phyloP scores from a whole-genome alignment of 2,113 vertebrate species.

The Castor canadensis region DNA sequence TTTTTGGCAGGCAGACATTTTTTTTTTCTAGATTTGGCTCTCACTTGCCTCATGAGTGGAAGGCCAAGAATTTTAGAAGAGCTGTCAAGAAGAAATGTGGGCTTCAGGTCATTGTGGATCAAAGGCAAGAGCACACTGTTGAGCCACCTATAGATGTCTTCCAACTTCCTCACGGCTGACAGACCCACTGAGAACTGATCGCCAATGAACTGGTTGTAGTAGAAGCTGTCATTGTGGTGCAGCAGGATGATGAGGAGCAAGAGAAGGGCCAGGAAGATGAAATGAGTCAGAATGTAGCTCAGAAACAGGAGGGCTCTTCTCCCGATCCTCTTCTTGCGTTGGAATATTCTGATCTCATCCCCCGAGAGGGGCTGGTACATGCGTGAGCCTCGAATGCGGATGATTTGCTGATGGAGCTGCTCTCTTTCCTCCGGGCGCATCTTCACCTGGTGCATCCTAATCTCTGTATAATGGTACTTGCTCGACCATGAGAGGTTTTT shows the following conservation, averaged over 20 bases:
- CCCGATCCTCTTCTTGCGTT: conserved; percentile 56
- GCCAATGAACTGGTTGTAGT: conserved; percentile 68
- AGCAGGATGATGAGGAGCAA: conserved; percentile 17
- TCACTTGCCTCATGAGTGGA: conserved; percentile 81
- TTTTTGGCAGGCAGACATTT: conserved; percentile 59
- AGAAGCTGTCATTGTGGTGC: conserved; percentile 57
- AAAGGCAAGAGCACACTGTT: conserved; percentile 58
- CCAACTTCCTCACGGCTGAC: background rate
- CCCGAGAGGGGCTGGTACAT: conserved; percentile 75
- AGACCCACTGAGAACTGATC: conserved; percentile 71
- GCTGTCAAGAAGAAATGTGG: conserved; percentile 65
- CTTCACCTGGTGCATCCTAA: background rate
- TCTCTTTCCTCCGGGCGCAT: background rate
- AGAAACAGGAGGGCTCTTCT: conserved; percentile 65
- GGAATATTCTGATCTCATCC: conserved; percentile 66
- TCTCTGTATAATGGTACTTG: conserved; percentile 34
- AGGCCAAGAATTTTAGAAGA: conserved; percentile 82
- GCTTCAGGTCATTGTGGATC: conserved; percentile 74
- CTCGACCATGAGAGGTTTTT: conserved; percentile 77
- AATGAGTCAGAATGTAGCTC: conserved; percentile 39
- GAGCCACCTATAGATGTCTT: conserved; percentile 76
- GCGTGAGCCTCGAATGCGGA: background rate
- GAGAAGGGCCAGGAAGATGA: conserved; percentile 75
- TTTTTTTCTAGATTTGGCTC: conserved; percentile 44
- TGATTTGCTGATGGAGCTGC: background rate